Conservation (phyloP, 2,113 vertebrate species). For the Hypocryptadius cinnamomeus region DNA sequence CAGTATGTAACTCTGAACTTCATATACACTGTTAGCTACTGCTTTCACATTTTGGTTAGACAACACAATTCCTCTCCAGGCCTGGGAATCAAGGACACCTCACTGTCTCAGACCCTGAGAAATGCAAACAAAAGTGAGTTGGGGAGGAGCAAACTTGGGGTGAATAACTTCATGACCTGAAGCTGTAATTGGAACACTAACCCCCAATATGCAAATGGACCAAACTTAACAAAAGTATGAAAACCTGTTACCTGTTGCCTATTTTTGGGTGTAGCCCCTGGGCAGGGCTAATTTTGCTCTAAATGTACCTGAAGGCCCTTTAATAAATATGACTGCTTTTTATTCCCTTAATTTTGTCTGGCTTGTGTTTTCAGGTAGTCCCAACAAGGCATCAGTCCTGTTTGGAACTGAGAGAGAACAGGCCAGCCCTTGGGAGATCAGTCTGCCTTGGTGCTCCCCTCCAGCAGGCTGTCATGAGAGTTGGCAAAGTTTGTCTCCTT, state of each 20-base stretch:
- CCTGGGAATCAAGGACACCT: not conserved
- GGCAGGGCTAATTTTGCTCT: too few species aligned
- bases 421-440: not conserved
- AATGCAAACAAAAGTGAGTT: not conserved
- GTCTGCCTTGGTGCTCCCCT: not conserved
- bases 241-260: not conserved
- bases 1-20: not conserved
- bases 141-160: not conserved
- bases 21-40: rapidly evolving
- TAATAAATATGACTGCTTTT: not conserved
- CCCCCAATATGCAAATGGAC: not conserved
- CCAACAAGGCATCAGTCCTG: not conserved
- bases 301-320: not conserved
- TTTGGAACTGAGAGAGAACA: not conserved
- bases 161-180: not conserved
- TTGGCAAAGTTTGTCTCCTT: not conserved
- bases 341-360: not conserved
- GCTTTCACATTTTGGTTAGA: not conserved
- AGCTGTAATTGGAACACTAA: not conserved
- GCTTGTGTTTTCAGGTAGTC: not conserved
- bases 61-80: not conserved
- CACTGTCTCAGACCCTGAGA: not conserved
- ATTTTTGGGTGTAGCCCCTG: too few species aligned
- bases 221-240: not conserved
- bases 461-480: not conserved